phyloP scores from a whole-genome alignment of 2,113 vertebrate species.

The Chitala chitala region DNA sequence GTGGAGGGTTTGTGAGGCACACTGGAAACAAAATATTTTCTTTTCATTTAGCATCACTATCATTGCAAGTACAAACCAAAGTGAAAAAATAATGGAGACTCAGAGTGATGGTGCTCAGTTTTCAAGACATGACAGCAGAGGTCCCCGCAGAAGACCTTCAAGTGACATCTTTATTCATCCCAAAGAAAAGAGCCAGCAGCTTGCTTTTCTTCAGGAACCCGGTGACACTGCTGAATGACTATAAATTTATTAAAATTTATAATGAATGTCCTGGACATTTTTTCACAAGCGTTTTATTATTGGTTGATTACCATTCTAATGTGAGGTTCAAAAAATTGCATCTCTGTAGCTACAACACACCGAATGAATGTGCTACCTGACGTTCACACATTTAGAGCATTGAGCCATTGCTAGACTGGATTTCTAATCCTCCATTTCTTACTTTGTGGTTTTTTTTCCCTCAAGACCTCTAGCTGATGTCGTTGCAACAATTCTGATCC shows the following conservation, averaged over 20 bases:
- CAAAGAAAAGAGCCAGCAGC: slow-evolving; percentile 57
- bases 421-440: slow-evolving; percentile 16
- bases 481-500: slow-evolving; percentile 34
- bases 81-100: background rate
- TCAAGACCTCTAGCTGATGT: slow-evolving; percentile 15
- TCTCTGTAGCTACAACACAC: slow-evolving; percentile 21
- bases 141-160: slow-evolving; percentile 31
- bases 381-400: background rate
- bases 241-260: slow-evolving; percentile 66
- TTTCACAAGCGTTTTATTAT: slow-evolving; percentile 49
- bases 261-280: slow-evolving; percentile 51
- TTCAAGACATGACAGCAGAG: background rate
- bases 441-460: background rate
- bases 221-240: slow-evolving; percentile 66
- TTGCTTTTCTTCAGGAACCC: slow-evolving; percentile 49
- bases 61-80: background rate
- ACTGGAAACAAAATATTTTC: background rate
- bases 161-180: slow-evolving; percentile 60
- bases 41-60: background rate
- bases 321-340: slow-evolving; percentile 34
- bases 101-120: background rate
- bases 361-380: slow-evolving; percentile 5
- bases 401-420: background rate
- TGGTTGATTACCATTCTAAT: slow-evolving; percentile 50
- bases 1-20: background rate